phyloP scores from a whole-genome alignment of 1,140 invertebrate species.

The Oryzaephilus surinamensis region DNA sequence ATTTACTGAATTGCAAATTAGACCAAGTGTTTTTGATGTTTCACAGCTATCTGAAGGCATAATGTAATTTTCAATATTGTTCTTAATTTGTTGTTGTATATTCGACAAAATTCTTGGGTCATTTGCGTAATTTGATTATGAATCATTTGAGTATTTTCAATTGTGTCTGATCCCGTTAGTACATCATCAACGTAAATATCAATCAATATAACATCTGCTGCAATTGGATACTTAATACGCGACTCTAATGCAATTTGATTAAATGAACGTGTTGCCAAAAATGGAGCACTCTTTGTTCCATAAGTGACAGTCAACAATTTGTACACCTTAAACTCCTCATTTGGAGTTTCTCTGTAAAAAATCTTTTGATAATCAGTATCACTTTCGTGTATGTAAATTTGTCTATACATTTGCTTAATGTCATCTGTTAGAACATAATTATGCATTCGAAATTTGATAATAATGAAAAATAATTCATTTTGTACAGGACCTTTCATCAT shows the following conservation, averaged over 20 bases:
- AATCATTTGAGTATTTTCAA: neutral
- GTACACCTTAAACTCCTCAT: slow-evolving; percentile 17
- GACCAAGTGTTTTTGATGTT: slow-evolving; percentile 12
- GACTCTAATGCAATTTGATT: slow-evolving; percentile 24
- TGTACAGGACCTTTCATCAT: slow-evolving; percentile 26
- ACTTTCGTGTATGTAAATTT: slow-evolving; percentile 24
- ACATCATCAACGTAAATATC: slow-evolving; percentile 41
- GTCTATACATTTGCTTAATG: slow-evolving; percentile 36
- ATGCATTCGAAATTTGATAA: slow-evolving; percentile 27
- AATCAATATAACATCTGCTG: slow-evolving; percentile 19
- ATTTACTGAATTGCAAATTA: slow-evolving; percentile 5
- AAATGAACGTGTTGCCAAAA: slow-evolving; percentile 27
- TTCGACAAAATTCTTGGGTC: too few relatives aligned
- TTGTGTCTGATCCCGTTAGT: slow-evolving; percentile 27
- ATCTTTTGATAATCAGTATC: slow-evolving; percentile 31
- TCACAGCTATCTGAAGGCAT: too few relatives aligned
- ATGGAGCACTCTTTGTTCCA: slow-evolving; percentile 30
- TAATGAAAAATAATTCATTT: slow-evolving; percentile 23
- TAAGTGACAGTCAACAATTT: slow-evolving; percentile 27
- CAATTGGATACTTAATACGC: slow-evolving; percentile 16
- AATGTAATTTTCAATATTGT: too few relatives aligned
- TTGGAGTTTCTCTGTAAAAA: slow-evolving; percentile 25
- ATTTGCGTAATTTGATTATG: too few relatives aligned
- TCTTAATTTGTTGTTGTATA: too few relatives aligned
- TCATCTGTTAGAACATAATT: slow-evolving; percentile 29